Percentiles rank a stretch among this genome's conserved stretches.
Conservation (phyloP, 2,797 vertebrate species). For the Falco naumanni region DNA sequence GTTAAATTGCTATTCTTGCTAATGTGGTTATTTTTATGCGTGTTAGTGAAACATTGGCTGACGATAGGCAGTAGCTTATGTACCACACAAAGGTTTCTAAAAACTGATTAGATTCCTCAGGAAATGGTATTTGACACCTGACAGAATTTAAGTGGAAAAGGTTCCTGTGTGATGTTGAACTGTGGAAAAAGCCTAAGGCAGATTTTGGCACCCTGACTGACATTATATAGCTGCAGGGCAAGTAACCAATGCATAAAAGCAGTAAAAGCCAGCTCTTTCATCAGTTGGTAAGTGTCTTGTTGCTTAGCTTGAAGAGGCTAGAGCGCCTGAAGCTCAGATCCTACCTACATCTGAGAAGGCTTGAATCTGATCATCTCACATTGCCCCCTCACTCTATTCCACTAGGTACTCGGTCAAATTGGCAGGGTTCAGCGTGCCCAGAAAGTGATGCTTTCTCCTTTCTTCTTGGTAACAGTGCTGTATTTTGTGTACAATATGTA, state of each 20-base stretch:
- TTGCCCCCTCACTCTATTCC: not conserved
- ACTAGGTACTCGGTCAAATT: not conserved
- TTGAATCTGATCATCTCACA: not conserved
- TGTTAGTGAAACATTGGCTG: not conserved
- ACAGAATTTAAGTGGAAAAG: not conserved
- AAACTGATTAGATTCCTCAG: not conserved
- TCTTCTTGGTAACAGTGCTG: not conserved
- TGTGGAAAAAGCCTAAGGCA: not conserved
- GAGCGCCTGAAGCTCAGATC: not conserved
- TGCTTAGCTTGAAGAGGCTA: not conserved
- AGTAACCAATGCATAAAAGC: not conserved
- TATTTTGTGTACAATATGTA: not conserved
- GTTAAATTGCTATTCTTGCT: not conserved
- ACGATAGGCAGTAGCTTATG: not conserved
- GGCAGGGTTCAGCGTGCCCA: not conserved
- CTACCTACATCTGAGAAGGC: not conserved
- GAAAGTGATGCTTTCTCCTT: not conserved
- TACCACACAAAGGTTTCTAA: not conserved
- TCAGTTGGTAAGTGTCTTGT: not conserved
- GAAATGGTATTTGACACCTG: not conserved
- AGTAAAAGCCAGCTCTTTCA: not conserved
- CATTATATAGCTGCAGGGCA: not conserved
- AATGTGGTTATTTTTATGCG: not conserved
- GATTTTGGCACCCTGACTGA: not conserved
- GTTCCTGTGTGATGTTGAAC: not conserved